A percentile compares a stretch with the other conserved stretches of the same genome.
Evolutionary conservation across 2,888 invertebrate genomes (phyloP).

Genomic region (Tiphia femorata): DNA sequence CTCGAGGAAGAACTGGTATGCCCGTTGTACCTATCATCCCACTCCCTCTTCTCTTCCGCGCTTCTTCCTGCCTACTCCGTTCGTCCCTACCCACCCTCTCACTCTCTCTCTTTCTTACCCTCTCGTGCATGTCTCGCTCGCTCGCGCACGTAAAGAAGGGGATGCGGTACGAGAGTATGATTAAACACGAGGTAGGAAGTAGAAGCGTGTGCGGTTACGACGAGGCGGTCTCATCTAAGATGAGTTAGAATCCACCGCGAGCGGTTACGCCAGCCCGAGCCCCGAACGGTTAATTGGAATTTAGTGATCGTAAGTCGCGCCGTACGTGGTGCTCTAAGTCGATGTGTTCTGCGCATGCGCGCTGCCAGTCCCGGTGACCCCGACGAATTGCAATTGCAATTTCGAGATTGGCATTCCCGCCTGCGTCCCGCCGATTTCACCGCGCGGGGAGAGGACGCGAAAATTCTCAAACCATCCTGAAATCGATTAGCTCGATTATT

Average conservation of each 20-base stretch:
- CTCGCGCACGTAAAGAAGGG: background rate
- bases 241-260: conserved; percentile 48
- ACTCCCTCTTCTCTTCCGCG: no score
- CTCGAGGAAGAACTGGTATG: no score
- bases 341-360: conserved; percentile 31
- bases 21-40: no score
- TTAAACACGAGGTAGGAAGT: conserved; percentile 41
- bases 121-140: no score
- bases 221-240: conserved; percentile 40
- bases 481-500: no score
- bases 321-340: no score
- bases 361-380: conserved; percentile 41
- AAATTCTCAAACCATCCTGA: no score
- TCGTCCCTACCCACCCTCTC: no score
- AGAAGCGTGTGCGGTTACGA: conserved; percentile 24
- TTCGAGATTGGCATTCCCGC: conserved; percentile 5
- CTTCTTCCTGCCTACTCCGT: no score
- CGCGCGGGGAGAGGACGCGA: no score
- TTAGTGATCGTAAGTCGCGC: conserved; percentile 59
- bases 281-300: conserved; percentile 60
- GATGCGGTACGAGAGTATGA: conserved; percentile 27
- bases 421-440: background rate
- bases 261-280: conserved; percentile 36
- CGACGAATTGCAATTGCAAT: conserved; percentile 39
- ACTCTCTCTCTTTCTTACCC: no score